Evolutionary conservation across 2,113 vertebrate genomes (phyloP), one percentile per base, ranked within the genome.

Genomic region (Procavia capensis): DNA sequence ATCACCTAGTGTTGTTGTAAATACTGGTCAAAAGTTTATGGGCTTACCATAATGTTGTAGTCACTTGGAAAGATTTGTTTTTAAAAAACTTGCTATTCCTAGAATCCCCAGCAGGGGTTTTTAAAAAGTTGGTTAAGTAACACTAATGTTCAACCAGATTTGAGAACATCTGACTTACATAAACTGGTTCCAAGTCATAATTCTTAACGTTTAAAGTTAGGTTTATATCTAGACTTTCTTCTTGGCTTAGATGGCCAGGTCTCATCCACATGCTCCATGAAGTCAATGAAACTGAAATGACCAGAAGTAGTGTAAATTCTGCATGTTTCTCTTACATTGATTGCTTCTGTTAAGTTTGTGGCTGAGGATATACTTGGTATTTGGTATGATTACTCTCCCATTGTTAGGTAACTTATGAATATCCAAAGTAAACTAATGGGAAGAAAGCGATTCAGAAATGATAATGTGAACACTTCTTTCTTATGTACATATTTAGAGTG

Each of bases 291-390:
- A 95, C 36, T 83, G 43, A 87, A 74, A 14, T 63, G 19, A 47
- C 78, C n/a, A 63, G 39, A 24, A 9, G 1, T 36, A 2, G 14
- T 57, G 20, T 54, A 31, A 47, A 54, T 47, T 68, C 45, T n/a
- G n/a, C n/a, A 39, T 20, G 78, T 13, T 64, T 10, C 4, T 82
- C 24, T 78, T 74, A 3, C 16, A 5, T 22, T 34, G 50, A 10
- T 41, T 8, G 39, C 5, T 88, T 96, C 79, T 85, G 27, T 39
- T 39, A 82, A 59, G 81, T 61, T 41, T 43, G 61, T 61, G 50
- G 82, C 91, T 94, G 41, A 83, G 68, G 91, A 86, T 75, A 66
- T 85, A 68, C 93, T 39, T 88, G 70, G 74, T 68, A 34, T 54
- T 41, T 85, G 79, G 34, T 54, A 22, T 96, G 27, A 82, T 88